These are phyloP conservation scores for Taeniopygia guttata DNA, from an alignment of 2,797 vertebrate genomes.

Conservation along the genomic window DNA sequence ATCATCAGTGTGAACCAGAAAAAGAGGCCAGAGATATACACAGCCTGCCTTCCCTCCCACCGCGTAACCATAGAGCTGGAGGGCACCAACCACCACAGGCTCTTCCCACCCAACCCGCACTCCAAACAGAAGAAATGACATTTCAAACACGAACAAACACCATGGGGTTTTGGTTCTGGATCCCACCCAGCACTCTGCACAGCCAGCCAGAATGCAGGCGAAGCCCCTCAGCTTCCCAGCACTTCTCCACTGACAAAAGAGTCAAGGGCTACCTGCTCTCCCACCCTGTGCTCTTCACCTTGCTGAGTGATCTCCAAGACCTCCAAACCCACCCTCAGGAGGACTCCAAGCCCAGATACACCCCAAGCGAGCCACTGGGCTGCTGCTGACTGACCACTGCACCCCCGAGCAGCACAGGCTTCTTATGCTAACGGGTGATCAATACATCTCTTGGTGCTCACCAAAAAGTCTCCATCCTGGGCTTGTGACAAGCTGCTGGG, in stretches of 20 bases:
- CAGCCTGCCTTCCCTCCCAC: background rate
- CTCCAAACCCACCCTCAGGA: background rate
- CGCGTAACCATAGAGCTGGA: background rate
- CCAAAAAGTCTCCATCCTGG: background rate
- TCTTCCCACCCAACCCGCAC: background rate
- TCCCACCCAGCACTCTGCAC: background rate
- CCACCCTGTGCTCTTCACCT: background rate
- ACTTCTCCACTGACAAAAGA: rapidly evolving
- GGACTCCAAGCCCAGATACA: background rate
- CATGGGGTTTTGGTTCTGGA: background rate
- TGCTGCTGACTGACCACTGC: rapidly evolving
- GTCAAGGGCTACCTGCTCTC: background rate
- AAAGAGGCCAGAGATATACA: background rate
- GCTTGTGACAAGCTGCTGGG: background rate
- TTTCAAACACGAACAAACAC: background rate
- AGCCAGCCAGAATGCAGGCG: rapidly evolving
- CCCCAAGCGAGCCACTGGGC: rapidly evolving
- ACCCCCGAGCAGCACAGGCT: background rate
- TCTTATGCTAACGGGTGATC: rapidly evolving
- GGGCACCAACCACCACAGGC: rapidly evolving
- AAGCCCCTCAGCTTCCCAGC: background rate
- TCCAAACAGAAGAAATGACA: background rate
- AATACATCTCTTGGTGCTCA: background rate
- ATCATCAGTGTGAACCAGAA: background rate
- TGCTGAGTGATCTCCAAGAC: background rate